A percentile compares a stretch with the other conserved stretches of the same genome.
phyloP scores from a whole-genome alignment of 2,888 invertebrate genomes.

The Pantelozetes paolii region DNA sequence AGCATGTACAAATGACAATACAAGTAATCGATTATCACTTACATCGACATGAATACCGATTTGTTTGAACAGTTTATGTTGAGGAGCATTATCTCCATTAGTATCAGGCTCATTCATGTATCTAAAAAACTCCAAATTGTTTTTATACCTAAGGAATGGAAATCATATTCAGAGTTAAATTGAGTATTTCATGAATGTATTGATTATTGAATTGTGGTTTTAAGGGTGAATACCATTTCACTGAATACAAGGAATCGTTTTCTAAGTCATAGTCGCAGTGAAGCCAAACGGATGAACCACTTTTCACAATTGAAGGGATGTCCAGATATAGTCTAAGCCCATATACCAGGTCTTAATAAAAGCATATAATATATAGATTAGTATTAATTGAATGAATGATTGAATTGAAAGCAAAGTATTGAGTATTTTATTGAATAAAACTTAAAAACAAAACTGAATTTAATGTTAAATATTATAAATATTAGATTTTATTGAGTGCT shows the following conservation, averaged over 20 bases:
- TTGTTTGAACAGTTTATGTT: slow-evolving; percentile 37
- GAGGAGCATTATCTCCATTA: neutral
- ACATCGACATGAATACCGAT: slow-evolving; percentile 41
- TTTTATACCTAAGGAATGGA: slow-evolving; percentile 31
- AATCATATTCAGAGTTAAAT: no score
- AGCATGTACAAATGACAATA: no score
- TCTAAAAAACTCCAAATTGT: slow-evolving; percentile 41
- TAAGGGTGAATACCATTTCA: slow-evolving; percentile 40
- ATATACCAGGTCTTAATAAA: neutral
- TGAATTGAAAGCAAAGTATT: neutral
- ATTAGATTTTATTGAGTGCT: neutral
- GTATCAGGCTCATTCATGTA: slow-evolving; percentile 8
- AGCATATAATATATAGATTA: neutral
- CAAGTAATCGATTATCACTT: slow-evolving; percentile 28
- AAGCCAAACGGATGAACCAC: slow-evolving; percentile 43
- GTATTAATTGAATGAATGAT: slow-evolving; percentile 18
- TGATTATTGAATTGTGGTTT: no score
- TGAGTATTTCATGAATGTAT: no score
- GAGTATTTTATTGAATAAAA: slow-evolving; percentile 14
- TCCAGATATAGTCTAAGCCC: neutral
- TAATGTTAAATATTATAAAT: neutral
- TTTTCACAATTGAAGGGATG: slow-evolving; percentile 33
- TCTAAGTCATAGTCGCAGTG: slow-evolving; percentile 46
- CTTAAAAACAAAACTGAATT: neutral
- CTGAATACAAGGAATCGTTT: slow-evolving; percentile 46